Base-by-base conservation (phyloP, 2,888 invertebrate species). In the Yponomeuta evonymella region DNA sequence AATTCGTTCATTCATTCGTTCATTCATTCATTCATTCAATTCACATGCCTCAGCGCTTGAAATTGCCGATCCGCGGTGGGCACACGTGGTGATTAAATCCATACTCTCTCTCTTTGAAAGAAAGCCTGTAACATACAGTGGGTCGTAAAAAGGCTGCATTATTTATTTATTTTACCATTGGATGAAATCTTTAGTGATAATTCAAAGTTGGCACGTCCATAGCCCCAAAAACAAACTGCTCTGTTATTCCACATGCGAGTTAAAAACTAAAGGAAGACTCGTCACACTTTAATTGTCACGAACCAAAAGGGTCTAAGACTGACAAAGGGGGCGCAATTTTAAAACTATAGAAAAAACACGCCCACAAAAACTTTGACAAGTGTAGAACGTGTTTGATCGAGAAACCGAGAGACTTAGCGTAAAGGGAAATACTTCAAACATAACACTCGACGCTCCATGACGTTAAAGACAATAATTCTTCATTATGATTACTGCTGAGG, bases 391-490 rank as follows among this genome's bases (percentile, higher is more conserved):
- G 90, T 86, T 86, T 83, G 83, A 80, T 79, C 80, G 82, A 85
- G 83, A 81, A 84, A 78, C 81, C 78, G 77, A 81, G 80, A 83
- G 87, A 84, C 86, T 89, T 89, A 89, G 81, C 80, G 51, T 5
- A 79, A 83, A 86, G 86, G 87, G 85, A 90, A 89, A 90, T 90
- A 89, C 87, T 84, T 79, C 67, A 82, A 75, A 88, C 88, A 89
- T 89, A 90, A 89, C 86, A 89, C 81, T 86, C 77, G 81, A 86
- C 85, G 64, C 70, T 72, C 67, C 83, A 86, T 87, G 85, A 89
- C 85, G 86, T 83, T 80, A 85, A 85, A 90, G 89, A 90, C 90
- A 89, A 90, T 91, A 90, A 91, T 89, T 90, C 88, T 88, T 89
- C 86, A 87, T 88, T 89, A 88, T 80, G 78, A 79, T 80, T 84